A percentile compares a stretch with the other conserved stretches of the same genome.
phyloP scores from a whole-genome alignment of 2,113 vertebrate species.

The Abramis brama region DNA sequence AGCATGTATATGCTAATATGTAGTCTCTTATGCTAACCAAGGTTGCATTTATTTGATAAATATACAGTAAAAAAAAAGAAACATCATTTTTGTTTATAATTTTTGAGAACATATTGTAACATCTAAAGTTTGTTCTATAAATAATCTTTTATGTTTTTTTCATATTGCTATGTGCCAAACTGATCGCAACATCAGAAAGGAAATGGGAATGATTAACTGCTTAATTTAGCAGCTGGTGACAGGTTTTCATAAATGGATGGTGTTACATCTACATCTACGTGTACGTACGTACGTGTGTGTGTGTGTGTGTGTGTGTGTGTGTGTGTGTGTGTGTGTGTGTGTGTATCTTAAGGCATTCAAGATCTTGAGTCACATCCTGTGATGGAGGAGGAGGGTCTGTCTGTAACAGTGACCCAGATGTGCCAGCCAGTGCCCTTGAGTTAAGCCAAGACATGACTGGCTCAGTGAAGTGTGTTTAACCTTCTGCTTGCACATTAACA shows the following conservation, averaged over 20 bases:
- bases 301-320: not conserved
- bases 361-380: conserved; percentile 28
- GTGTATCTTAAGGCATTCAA: conserved; percentile 24
- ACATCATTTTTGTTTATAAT: no score
- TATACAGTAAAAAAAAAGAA: no score
- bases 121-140: conserved; percentile 3
- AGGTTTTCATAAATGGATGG: not conserved
- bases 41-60: no score
- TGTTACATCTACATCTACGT: no score
- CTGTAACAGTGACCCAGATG: conserved; percentile 61
- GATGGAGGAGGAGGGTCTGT: not conserved
- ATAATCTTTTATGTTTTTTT: not conserved
- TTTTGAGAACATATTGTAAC: not conserved
- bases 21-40: no score
- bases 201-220: not conserved
- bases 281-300: no score
- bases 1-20: no score
- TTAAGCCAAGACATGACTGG: conserved; percentile 30
- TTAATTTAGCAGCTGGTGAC: not conserved
- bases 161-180: not conserved
- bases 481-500: not conserved
- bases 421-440: conserved; percentile 49
- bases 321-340: conserved; percentile 19
- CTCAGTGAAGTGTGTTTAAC: conserved; percentile 38
- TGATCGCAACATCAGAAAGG: not conserved